phyloP scores from a whole-genome alignment of 1,140 invertebrate species.

The Meloidogyne floridensis region DNA sequence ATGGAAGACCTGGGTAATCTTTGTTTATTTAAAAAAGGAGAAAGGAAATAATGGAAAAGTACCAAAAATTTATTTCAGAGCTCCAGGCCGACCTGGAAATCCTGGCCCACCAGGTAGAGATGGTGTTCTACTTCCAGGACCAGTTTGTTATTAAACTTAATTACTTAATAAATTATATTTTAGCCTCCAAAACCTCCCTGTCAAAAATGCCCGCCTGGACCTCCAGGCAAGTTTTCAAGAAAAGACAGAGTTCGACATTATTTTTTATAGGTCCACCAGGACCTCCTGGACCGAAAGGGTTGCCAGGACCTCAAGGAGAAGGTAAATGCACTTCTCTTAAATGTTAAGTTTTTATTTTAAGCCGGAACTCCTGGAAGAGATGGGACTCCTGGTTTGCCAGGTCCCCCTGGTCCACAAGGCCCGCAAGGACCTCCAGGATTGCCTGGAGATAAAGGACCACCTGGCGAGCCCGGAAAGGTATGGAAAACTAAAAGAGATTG shows the following conservation, averaged over 20 bases:
- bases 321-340: not conserved
- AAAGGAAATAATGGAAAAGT: not conserved
- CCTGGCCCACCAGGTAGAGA: constrained; percentile 63
- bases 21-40: not conserved
- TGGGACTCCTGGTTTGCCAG: constrained; percentile 58
- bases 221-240: constrained; percentile 31
- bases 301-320: constrained; percentile 63
- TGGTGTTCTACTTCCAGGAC: constrained; percentile 60
- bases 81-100: constrained; percentile 62
- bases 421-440: constrained; percentile 63
- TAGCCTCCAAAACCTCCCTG: constrained; percentile 64
- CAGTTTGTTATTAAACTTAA: constrained; percentile 9
- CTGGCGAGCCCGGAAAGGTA: constrained; percentile 47
- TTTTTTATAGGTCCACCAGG: constrained; percentile 51
- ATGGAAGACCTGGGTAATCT: constrained; percentile 57
- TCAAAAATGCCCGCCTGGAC: constrained; percentile 61
- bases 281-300: constrained; percentile 58
- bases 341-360: not conserved
- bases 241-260: not conserved
- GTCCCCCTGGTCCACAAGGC: constrained; percentile 59
- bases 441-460: constrained; percentile 63
- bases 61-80: constrained; percentile 35
- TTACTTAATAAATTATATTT: not conserved
- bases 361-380: constrained; percentile 60
- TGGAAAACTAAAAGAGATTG: not conserved